Percentiles rank a stretch among this genome's conserved stretches.
These are phyloP conservation scores for Macaria notata DNA, from an alignment of 2,888 invertebrate species.

Conservation along the genomic window DNA sequence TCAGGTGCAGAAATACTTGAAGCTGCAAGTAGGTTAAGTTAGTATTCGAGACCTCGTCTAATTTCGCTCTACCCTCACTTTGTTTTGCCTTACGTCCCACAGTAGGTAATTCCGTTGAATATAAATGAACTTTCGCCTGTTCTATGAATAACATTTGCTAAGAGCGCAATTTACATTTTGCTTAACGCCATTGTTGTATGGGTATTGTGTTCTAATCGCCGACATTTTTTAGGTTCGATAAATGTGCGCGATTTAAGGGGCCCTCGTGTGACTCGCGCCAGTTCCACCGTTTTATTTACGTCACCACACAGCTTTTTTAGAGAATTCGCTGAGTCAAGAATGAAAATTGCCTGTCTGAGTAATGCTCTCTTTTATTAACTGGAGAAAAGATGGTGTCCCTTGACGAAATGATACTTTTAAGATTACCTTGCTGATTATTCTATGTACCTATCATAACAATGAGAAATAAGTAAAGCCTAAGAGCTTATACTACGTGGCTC, in stretches of 20 bases:
- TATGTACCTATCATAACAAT: no score
- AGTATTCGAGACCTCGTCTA: conserved; percentile 52
- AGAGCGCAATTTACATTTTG: conserved; percentile 64
- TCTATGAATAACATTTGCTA: conserved; percentile 73
- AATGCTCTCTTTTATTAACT: conserved; percentile 63
- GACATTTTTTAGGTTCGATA: conserved; percentile 35
- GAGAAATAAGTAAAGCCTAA: no score
- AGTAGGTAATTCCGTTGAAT: conserved; percentile 63
- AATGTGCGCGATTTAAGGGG: conserved; percentile 20
- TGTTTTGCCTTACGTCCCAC: conserved; percentile 54
- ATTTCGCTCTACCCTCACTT: conserved; percentile 50
- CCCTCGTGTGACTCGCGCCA: conserved; percentile 18
- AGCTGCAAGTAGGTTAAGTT: conserved; percentile 28
- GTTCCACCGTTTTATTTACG: conserved; percentile 27
- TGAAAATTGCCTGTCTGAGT: conserved; percentile 58
- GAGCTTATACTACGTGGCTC: no score
- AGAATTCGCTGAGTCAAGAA: conserved; percentile 38
- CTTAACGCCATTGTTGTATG: conserved; percentile 46
- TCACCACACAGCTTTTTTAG: conserved; percentile 20
- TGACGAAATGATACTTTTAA: conserved; percentile 51
- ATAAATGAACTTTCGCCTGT: conserved; percentile 67
- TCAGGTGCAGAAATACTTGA: not conserved
- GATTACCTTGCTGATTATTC: conserved; percentile 53
- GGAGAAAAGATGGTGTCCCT: conserved; percentile 55
- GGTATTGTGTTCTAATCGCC: conserved; percentile 45